Evolutionary conservation across 2,888 invertebrate genomes (phyloP), one percentile per base, ranked within the genome.

Genomic region (Phlogophora meticulosa): DNA sequence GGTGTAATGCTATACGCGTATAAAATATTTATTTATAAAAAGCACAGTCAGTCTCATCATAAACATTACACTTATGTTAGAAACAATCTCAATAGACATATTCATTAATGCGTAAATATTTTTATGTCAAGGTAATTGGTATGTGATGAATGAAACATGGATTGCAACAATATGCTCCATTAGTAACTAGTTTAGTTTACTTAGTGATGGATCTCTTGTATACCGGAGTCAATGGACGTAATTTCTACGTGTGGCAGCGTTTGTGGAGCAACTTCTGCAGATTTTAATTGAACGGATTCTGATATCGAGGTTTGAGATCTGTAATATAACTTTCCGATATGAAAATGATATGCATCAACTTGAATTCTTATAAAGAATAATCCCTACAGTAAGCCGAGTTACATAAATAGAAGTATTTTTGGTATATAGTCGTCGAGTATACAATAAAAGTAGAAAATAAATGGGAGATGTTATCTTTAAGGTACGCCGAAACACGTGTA

Each of bases 111-210:
- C 52, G 64, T 64, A 42, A 62, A 61, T 65, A 65, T 72, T 60
- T 77, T 42, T 42, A 55, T 72, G 55, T 77, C 78, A 72, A 75
- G 53, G 59, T 64, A 70, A 74, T 57, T 58, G 28, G 46, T 49
- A 24, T 58, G 28, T 28, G 4, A 28, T 2, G 20, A 22, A 51
- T 57, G n/a, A 57, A 64, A 53, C 46, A 48, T 51, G 24, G 34
- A 22, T 49, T 36, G 42, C 34, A 11, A 48, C 22, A 48, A 24
- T 53, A 32, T 57, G 11, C 15, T 57, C 24, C 10, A 38, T 34
- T 20, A 68, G 24, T 22, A 52, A 36, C 34, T 36, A 34, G 36
- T 36, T 28, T 9, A 10, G 36, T 38, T 49, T n/a, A 13, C 1
- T 32, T 7, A 49, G 11, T 13, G 28, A 46, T 9, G 3, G 1